phyloP scores from a whole-genome alignment of 2,888 invertebrate species.

The Leptinotarsa peninsularis region DNA sequence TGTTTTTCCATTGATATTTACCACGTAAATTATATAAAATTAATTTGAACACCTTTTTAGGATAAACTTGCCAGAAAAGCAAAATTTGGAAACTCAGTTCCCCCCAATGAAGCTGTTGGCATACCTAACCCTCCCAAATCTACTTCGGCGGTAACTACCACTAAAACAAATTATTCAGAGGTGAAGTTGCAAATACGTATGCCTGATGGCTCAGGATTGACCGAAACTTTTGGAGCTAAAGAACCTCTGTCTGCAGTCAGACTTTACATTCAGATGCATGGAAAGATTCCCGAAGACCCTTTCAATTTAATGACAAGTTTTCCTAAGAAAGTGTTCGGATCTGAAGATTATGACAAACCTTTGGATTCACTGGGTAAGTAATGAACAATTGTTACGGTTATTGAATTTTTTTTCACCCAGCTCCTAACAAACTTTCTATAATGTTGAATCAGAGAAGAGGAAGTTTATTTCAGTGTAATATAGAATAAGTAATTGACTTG shows the following conservation, averaged over 20 bases:
- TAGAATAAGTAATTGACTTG: too few species aligned
- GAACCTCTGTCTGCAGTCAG: conserved; percentile 93
- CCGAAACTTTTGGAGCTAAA: conserved; percentile 84
- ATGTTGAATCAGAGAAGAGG: not conserved
- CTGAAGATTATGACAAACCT: conserved; percentile 90
- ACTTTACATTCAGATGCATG: conserved; percentile 87
- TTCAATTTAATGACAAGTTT: conserved; percentile 93
- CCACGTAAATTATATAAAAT: not conserved
- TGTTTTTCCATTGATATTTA: too few species aligned
- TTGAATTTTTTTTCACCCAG: too few species aligned
- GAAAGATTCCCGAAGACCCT: conserved; percentile 73
- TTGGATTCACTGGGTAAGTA: conserved; percentile 81
- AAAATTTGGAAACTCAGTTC: conserved; percentile 65
- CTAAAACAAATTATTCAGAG: conserved; percentile 71
- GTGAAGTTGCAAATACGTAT: conserved; percentile 83
- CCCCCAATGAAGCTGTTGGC: conserved; percentile 45
- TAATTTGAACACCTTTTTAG: conserved; percentile 60
- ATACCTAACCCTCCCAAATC: conserved; percentile 61
- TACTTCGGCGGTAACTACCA: conserved; percentile 21
- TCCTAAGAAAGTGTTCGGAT: conserved; percentile 87
- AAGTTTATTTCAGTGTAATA: too few species aligned
- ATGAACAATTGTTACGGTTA: not conserved
- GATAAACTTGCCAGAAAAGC: conserved; percentile 88
- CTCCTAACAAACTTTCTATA: not conserved
- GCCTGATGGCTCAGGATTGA: conserved; percentile 79